Percentiles rank a stretch among this genome's conserved stretches.
These are phyloP conservation scores for Eupsilia transversa DNA, from an alignment of 2,888 invertebrate genomes.

Conservation along the genomic window DNA sequence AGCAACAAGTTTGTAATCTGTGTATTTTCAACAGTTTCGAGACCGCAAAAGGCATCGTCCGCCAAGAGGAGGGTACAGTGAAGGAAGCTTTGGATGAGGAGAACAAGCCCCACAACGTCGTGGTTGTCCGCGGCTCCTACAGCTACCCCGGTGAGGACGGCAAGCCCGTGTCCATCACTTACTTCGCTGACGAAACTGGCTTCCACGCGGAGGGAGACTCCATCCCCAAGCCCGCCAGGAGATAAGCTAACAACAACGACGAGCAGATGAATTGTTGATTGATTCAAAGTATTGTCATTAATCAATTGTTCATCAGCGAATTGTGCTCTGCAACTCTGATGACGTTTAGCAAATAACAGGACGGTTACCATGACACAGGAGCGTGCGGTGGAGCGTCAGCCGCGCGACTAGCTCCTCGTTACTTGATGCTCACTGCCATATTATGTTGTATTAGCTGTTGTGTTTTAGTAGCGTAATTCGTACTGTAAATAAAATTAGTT, in stretches of 20 bases:
- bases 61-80: conserved; percentile 86
- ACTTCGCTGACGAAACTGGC: conserved; percentile 92
- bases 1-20: no score
- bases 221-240: conserved; percentile 87
- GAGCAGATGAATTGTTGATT: conserved; percentile 59
- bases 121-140: conserved; percentile 91
- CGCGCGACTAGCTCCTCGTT: conserved; percentile 13
- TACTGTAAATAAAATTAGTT: conserved; percentile 62
- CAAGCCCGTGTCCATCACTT: conserved; percentile 86
- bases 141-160: conserved; percentile 90
- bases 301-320: conserved; percentile 29
- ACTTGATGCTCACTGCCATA: conserved; percentile 78
- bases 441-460: conserved; percentile 80
- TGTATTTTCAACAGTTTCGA: conserved; percentile 76
- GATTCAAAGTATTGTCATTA: conserved; percentile 25
- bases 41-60: conserved; percentile 90
- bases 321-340: conserved; percentile 16
- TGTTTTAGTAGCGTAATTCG: conserved; percentile 69
- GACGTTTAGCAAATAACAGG: conserved; percentile 33
- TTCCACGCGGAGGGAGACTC: conserved; percentile 91
- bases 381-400: conserved; percentile 18
- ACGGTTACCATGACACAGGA: conserved; percentile 36
- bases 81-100: conserved; percentile 88
- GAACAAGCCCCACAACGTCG: conserved; percentile 89
- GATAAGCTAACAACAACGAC: conserved; percentile 64